phyloP scores from a whole-genome alignment of 1,140 invertebrate genomes.

The Brachystomella parvula region DNA sequence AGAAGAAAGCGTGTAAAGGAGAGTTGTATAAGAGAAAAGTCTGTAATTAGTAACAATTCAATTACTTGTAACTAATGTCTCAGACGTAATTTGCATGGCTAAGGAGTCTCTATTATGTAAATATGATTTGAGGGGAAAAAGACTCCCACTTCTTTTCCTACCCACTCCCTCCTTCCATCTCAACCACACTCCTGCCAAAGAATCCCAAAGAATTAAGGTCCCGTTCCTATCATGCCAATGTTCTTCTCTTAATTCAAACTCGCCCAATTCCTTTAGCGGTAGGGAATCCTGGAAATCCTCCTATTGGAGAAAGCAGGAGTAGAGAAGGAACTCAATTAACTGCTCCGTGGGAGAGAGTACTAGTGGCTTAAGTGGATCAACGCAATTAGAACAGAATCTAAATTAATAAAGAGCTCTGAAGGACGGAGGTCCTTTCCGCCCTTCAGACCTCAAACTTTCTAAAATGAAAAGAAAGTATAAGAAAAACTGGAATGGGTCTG shows the following conservation, averaged over 20 bases:
- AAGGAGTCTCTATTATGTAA: slow-evolving; percentile 38
- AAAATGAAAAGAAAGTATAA: neutral
- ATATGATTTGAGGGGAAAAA: slow-evolving; percentile 36
- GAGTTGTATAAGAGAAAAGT: slow-evolving; percentile 29
- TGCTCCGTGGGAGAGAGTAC: neutral
- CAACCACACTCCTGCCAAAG: too few species aligned
- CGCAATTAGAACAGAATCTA: neutral
- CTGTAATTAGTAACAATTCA: slow-evolving; percentile 40
- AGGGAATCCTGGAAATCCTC: neutral
- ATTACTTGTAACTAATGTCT: slow-evolving; percentile 39
- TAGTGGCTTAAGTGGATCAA: slow-evolving; percentile 1
- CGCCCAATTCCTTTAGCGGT: too few species aligned
- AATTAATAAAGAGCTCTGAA: neutral
- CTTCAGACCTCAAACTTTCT: neutral
- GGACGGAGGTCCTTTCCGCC: neutral
- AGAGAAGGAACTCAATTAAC: slow-evolving; percentile 1
- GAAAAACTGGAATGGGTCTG: neutral
- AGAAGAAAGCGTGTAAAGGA: neutral
- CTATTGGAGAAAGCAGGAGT: neutral
- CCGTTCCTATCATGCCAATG: too few species aligned
- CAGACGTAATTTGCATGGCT: slow-evolving; percentile 38
- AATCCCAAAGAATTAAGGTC: too few species aligned
- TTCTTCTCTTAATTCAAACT: too few species aligned
- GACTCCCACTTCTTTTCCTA: neutral
- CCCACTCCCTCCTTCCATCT: neutral